Evolutionary conservation across 2,113 vertebrate species (phyloP), one percentile per base, ranked within the genome.

Genomic region (Amazona vittata): DNA sequence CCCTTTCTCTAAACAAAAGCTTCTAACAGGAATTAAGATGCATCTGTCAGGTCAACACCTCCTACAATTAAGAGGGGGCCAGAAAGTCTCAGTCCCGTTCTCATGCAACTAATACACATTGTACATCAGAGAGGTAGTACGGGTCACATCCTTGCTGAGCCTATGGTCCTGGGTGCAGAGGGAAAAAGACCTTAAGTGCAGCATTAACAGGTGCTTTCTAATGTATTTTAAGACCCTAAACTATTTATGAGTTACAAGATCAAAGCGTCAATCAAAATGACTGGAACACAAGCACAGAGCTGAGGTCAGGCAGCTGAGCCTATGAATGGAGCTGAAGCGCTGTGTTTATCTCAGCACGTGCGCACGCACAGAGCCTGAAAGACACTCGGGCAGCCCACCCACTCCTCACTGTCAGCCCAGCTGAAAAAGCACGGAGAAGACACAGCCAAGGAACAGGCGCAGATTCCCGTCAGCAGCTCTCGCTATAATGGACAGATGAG

Each of bases 291-390:
- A 76, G 60, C 73, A 57, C 9, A 47, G 62, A 57, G 76, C 69
- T 39, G 69, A 90, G 78, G 44, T 47, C 17, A 0, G 60, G 12
- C 3, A 0, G 70, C 81, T 37, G 77, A 92, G 89, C 70, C 89
- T 79, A 94, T 96, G 95, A 97, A 96, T 93, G 92, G 77, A 84
- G 83, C 33, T 73, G 10, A 65, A 95, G 22, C 0, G 59, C 46
- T 63, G 90, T 94, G 95, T 96, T 96, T 96, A 94, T 94, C 89
- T 89, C 92, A 43, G 81, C 96, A 96, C 96, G 77, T 96, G 96
- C 33, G 85, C 1, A 2, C 5, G 1, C 73, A 46, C 65, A 6
- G 16, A 89, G 89, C 81, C 80, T 55, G 83, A 60, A 55, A 83
- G 83, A 87, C 46, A 64, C 76, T 64, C 12, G 0, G 73, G 80